These are phyloP conservation scores for Drosophila ohnishii DNA, from an alignment of 1,140 invertebrate genomes.

Conservation along the genomic window DNA sequence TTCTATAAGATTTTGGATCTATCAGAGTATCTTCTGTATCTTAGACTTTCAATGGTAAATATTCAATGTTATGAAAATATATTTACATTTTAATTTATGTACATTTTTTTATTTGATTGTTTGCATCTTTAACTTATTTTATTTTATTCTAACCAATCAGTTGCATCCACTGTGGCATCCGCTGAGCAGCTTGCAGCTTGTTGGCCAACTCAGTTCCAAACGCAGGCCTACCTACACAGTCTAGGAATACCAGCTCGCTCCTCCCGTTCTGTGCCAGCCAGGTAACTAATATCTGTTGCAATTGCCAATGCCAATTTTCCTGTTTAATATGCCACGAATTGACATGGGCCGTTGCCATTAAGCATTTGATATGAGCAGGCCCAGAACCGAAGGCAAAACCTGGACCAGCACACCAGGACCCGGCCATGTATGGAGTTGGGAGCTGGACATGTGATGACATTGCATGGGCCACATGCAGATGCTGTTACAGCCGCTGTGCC, in stretches of 20 bases:
- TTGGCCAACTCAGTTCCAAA: slow-evolving; percentile 5
- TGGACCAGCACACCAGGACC: slow-evolving; percentile 6
- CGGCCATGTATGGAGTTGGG: slow-evolving; percentile 33
- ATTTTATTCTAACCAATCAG: not conserved
- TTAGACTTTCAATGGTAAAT: too few species aligned
- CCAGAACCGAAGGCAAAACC: slow-evolving; percentile 20
- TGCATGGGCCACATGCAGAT: slow-evolving; percentile 49
- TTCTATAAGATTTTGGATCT: too few species aligned
- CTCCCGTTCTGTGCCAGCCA: slow-evolving; percentile 12
- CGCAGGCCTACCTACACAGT: slow-evolving; percentile 51
- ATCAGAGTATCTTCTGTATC: too few species aligned
- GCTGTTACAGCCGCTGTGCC: slow-evolving; percentile 27
- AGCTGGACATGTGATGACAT: slow-evolving; percentile 64
- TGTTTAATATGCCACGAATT: slow-evolving; percentile 81
- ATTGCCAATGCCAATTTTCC: slow-evolving; percentile 79
- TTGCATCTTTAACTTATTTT: too few species aligned
- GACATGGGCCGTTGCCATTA: slow-evolving; percentile 78
- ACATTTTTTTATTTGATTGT: not conserved
- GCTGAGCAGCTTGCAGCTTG: slow-evolving; percentile 1
- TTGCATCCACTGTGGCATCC: slow-evolving; percentile 39
- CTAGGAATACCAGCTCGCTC: slow-evolving; percentile 7
- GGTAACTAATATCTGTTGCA: slow-evolving; percentile 73
- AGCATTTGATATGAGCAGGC: slow-evolving; percentile 69
- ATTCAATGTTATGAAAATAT: too few species aligned
- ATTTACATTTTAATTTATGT: too few species aligned